Conservation (phyloP, 2,113 vertebrate species). For the Alces alces region DNA sequence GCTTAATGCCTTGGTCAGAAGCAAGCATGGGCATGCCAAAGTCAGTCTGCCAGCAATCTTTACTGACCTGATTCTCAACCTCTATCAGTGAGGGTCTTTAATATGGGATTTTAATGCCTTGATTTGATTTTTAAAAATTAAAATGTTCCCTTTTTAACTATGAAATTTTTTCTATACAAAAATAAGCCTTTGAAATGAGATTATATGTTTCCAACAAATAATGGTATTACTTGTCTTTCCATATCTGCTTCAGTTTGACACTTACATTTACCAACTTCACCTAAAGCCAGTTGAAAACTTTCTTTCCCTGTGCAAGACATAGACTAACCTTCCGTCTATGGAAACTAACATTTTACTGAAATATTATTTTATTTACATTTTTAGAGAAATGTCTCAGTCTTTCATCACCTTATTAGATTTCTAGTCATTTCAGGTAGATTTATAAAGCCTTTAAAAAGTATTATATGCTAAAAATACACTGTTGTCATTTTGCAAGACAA, state of each 20-base stretch:
- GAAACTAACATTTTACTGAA: neutral
- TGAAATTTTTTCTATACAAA: neutral
- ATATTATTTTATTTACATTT: neutral
- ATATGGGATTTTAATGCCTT: neutral
- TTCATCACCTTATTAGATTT: neutral
- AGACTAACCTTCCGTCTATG: neutral
- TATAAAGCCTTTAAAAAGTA: neutral
- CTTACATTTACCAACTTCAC: neutral
- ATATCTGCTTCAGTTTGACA: neutral
- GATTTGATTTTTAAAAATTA: neutral
- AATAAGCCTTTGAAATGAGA: neutral
- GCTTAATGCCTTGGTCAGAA: neutral
- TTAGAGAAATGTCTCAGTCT: neutral
- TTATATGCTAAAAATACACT: neutral
- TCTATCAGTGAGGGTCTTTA: neutral
- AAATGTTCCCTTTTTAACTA: neutral
- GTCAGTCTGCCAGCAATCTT: neutral
- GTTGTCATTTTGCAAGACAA: neutral
- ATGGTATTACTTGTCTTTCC: neutral
- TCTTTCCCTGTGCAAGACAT: neutral
- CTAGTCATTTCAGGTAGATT: neutral
- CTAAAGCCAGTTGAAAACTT: neutral
- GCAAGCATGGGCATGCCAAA: neutral
- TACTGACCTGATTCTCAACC: neutral
- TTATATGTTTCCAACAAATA: neutral